Conservation (phyloP, 2,888 invertebrate species). For the Ormyrus pomaceus region DNA sequence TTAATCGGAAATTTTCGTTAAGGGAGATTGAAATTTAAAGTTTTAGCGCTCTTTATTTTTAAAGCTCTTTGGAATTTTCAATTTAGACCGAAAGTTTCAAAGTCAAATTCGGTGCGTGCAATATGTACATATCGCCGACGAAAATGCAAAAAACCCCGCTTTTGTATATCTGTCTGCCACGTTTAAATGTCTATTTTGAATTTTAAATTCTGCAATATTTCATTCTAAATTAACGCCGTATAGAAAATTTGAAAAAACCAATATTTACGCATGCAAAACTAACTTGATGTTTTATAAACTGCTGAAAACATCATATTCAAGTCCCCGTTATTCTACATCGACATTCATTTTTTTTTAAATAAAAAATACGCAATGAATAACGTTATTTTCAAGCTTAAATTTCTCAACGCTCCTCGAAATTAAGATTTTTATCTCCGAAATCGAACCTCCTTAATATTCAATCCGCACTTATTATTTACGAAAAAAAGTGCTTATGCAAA, state of each 20-base stretch:
- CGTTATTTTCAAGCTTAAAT: neutral
- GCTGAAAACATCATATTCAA: too few species aligned
- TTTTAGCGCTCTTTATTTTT: too few species aligned
- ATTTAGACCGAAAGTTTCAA: too few species aligned
- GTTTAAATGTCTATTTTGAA: slow-evolving; percentile 6
- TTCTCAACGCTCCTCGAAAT: neutral
- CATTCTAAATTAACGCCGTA: slow-evolving; percentile 5
- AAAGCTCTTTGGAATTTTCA: too few species aligned
- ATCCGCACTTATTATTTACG: neutral
- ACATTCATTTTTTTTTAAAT: too few species aligned
- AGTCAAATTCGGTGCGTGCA: too few species aligned
- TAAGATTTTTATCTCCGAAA: slow-evolving; percentile 2
- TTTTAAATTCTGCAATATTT: slow-evolving; percentile 9
- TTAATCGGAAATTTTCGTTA: too few species aligned
- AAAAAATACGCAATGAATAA: too few species aligned
- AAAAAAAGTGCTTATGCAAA: too few species aligned
- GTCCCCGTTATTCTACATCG: too few species aligned
- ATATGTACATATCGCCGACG: neutral
- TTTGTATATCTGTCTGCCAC: neutral
- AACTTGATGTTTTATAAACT: too few species aligned
- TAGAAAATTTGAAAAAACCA: neutral
- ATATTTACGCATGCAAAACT: slow-evolving; percentile 1
- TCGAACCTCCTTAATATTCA: neutral
- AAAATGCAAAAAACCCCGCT: slow-evolving; percentile 1
- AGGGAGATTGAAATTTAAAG: too few species aligned